Evolutionary conservation across 2,888 invertebrate species (phyloP).

Genomic region (Ptychoptera contaminata): DNA sequence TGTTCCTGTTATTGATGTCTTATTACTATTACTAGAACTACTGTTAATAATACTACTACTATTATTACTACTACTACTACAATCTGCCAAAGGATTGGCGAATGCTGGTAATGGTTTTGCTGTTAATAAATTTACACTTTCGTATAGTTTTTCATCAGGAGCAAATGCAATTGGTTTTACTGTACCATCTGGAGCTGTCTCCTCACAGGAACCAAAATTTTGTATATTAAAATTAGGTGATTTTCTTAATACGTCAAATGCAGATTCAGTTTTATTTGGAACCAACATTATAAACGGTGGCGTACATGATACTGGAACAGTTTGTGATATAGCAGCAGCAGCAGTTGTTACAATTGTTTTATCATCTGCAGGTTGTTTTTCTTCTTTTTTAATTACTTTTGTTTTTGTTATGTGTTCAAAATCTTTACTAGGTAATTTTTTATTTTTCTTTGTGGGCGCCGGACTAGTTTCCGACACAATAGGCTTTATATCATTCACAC

Average conservation of each 20-base stretch:
- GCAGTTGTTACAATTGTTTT: neutral
- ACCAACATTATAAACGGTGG: neutral
- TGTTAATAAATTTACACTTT: slow-evolving; percentile 22
- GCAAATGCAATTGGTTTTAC: slow-evolving; percentile 11
- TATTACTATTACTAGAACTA: slow-evolving; percentile 2
- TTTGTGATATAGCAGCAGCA: neutral
- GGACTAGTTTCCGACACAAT: neutral
- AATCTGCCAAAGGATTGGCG: slow-evolving; percentile 7
- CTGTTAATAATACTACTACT: neutral
- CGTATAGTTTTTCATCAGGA: slow-evolving; percentile 26
- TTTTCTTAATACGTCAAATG: slow-evolving; percentile 31
- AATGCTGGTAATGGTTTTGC: slow-evolving; percentile 18
- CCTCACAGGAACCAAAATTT: slow-evolving; percentile 13
- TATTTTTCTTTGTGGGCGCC: slow-evolving; percentile 2
- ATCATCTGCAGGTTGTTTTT: neutral
- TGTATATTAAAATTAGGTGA: slow-evolving; percentile 30
- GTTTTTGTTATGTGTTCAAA: neutral
- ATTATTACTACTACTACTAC: too few species aligned
- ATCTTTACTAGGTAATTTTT: slow-evolving; percentile 6
- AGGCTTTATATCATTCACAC: neutral
- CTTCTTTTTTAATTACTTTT: slow-evolving; percentile 5
- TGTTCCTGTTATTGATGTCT: neutral
- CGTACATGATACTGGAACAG: slow-evolving; percentile 2
- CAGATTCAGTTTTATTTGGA: slow-evolving; percentile 33
- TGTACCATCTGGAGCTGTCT: neutral